Conservation (phyloP, 2,888 invertebrate species). For the Unio pictorum region DNA sequence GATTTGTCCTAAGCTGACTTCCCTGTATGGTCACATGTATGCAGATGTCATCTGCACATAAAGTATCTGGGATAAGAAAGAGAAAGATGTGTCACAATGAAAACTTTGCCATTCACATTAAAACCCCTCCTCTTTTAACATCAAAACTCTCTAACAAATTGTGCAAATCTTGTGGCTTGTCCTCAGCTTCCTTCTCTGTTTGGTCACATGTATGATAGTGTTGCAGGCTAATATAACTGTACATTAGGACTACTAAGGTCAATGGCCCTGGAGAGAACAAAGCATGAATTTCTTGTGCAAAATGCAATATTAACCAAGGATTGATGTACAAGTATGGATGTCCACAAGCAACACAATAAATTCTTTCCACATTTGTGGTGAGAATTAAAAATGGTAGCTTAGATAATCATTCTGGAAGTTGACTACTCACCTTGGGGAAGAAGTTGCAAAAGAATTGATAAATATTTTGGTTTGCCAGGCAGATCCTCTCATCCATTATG, state of each 20-base stretch:
- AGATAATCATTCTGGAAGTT: not conserved
- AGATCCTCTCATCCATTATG: conserved; percentile 87
- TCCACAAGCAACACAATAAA: not conserved
- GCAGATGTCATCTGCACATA: no score
- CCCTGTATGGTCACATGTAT: no score
- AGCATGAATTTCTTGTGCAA: not conserved
- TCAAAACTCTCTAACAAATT: no score
- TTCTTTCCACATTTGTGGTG: not conserved
- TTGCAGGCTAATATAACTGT: no score
- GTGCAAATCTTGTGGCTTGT: no score
- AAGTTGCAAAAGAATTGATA: conserved; percentile 90
- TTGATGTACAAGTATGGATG: not conserved
- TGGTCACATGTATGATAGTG: no score
- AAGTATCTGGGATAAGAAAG: no score
- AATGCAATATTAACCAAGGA: not conserved
- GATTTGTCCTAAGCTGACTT: no score
- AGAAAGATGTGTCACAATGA: no score
- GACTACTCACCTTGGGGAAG: conserved; percentile 84
- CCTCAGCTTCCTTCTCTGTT: no score
- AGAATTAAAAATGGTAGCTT: not conserved
- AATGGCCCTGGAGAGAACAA: not conserved
- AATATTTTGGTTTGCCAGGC: conserved; percentile 87
- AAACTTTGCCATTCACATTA: no score
- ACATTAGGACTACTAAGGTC: not conserved
- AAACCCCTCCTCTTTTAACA: no score